Evolutionary conservation across 2,888 invertebrate genomes (phyloP), one percentile per base, ranked within the genome.

Genomic region (Strigamia crassipes): DNA sequence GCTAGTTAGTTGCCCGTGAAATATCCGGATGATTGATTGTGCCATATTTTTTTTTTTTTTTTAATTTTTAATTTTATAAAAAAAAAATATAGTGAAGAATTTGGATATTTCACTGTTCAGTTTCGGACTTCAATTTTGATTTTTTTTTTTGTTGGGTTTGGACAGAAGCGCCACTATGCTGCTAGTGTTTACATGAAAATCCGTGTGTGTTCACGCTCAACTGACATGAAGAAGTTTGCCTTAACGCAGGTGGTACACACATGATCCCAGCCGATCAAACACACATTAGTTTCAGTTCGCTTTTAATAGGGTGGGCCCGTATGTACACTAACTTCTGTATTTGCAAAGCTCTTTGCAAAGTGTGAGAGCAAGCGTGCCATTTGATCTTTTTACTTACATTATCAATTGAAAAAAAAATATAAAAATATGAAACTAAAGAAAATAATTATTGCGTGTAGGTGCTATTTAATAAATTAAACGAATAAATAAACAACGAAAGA

Each of bases 341-440:
- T 66, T 66, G 21, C 23, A 66, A 66, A n/a, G 61, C 61, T 21
- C 61, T 66, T 23, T 66, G 61, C 61, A 21, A 66, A 21, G 61
- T 66, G 18, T 23, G 23, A 66, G 21, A 21, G 61, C 21, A 66
- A 66, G 21, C 61, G 12, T 66, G 51, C 51, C 21, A 66, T 21
- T 66, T 66, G 61, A 66, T 66, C 61, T 66, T 23, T 23, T 23
- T 5, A 12, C 61, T 66, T 12, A 21, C 61, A 66, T 51, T 18
- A 18, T 5, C 15, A 51, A 51, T 15, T 51, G 51, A 51, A 51
- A 51, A 51, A 51, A 51, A 51, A 51, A 9, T 38, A 10, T 4
- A 34, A 34, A 38, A 9, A 38, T 38, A 38, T 38, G 4, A 38
- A 38, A 38, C 1, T 38, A 38, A 38, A 38, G 10, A 9, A 38